Evolutionary conservation across 2,888 invertebrate genomes (phyloP).

Genomic region (Leptarthrus brevirostris): DNA sequence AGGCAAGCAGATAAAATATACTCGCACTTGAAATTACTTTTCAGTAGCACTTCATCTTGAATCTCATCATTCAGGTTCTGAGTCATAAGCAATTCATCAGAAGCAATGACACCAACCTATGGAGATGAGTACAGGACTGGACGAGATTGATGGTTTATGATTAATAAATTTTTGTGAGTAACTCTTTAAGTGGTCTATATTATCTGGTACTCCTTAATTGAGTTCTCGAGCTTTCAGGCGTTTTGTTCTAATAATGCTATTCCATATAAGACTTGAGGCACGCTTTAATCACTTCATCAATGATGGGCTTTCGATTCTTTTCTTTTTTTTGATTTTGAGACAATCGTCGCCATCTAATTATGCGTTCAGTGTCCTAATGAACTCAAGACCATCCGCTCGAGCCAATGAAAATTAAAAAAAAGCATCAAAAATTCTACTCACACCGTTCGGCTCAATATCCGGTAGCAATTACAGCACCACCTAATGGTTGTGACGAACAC

Average conservation of each 20-base stretch:
- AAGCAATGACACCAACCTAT: constrained; percentile 17
- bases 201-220: constrained; percentile 15
- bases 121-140: neutral
- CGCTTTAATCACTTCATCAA: constrained; percentile 1
- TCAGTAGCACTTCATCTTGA: constrained; percentile 19
- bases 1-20: neutral
- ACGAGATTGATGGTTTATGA: neutral
- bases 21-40: neutral
- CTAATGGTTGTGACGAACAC: neutral
- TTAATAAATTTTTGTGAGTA: constrained; percentile 19
- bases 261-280: neutral
- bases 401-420: neutral
- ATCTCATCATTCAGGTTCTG: neutral
- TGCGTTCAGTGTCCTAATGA: constrained; percentile 33
- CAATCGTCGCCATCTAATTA: constrained; percentile 32
- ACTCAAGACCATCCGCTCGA: constrained; percentile 1
- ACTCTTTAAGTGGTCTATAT: constrained; percentile 18
- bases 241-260: neutral
- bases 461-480: constrained; percentile 26
- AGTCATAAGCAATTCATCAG: constrained; percentile 30
- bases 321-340: neutral
- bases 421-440: constrained; percentile 34
- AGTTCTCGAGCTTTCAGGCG: constrained; percentile 1
- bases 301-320: neutral
- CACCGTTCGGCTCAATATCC: constrained; percentile 39